Percentiles rank a stretch among this genome's conserved stretches.
phyloP scores from a whole-genome alignment of 2,113 vertebrate species.

The Myotis lucifugus region DNA sequence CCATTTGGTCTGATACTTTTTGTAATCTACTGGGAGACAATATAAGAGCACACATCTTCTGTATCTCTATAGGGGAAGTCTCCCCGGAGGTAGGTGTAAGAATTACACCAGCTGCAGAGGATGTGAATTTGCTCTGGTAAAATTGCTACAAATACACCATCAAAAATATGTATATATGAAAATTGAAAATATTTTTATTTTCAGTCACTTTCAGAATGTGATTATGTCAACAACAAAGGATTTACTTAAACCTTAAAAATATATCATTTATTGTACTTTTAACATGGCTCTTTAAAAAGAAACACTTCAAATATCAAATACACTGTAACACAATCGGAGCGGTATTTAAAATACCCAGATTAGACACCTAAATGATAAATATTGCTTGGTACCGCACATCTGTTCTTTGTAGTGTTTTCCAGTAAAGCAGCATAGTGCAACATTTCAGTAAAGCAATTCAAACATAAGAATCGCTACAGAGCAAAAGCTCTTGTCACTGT shows the following conservation, averaged over 20 bases:
- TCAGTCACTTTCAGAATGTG: constrained; percentile 44
- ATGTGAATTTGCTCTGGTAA: constrained; percentile 50
- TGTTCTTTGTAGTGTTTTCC: constrained; percentile 68
- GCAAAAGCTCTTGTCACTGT: constrained; percentile 85
- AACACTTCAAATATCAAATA: constrained; percentile 42
- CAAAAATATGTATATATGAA: constrained; percentile 35
- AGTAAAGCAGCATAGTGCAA: constrained; percentile 63
- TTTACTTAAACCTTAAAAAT: constrained; percentile 36
- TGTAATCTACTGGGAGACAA: constrained; percentile 71
- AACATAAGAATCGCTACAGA: constrained; percentile 81
- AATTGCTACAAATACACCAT: constrained; percentile 49
- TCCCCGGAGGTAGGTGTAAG: constrained; percentile 38
- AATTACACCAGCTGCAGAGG: constrained; percentile 49
- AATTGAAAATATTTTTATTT: constrained; percentile 64
- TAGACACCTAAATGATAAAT: constrained; percentile 71
- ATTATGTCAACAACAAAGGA: constrained; percentile 62
- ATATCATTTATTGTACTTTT: constrained; percentile 42
- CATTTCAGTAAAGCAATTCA: constrained; percentile 82
- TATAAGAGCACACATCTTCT: constrained; percentile 61
- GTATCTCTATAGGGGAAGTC: constrained; percentile 12
- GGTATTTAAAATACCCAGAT: constrained; percentile 71
- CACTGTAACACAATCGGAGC: constrained; percentile 59
- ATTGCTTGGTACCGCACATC: constrained; percentile 52
- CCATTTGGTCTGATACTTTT: constrained; percentile 71
- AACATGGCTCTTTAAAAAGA: constrained; percentile 22